Evolutionary conservation across 2,113 vertebrate genomes (phyloP).

Genomic region (Puntigrus tetrazona): DNA sequence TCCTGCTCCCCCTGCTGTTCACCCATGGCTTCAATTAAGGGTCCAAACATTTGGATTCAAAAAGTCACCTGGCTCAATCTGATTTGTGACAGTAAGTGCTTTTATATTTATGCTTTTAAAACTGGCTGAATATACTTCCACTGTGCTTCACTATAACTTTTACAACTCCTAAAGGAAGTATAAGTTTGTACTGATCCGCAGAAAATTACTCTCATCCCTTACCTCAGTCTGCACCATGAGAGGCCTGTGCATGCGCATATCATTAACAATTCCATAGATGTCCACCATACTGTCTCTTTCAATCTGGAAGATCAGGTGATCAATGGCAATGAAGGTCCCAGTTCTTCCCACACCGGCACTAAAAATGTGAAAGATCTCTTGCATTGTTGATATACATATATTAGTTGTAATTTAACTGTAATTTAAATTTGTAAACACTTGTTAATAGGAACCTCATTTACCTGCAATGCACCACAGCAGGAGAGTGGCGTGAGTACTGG

Average conservation of each 20-base stretch:
- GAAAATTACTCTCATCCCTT: constrained; percentile 44
- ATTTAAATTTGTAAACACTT: neutral
- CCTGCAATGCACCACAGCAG: constrained; percentile 96
- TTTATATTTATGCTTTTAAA: neutral
- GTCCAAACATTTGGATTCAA: neutral
- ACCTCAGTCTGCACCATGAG: constrained; percentile 99
- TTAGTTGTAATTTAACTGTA: no score
- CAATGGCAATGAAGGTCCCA: constrained; percentile 92
- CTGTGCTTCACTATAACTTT: neutral
- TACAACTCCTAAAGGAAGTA: no score
- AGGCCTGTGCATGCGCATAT: constrained; percentile 90
- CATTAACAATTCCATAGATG: constrained; percentile 84
- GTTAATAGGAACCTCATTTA: constrained; percentile 55
- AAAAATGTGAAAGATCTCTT: constrained; percentile 26
- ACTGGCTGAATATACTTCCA: neutral
- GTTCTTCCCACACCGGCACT: constrained; percentile 96
- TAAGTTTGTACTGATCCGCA: neutral
- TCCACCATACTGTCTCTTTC: constrained; percentile 87
- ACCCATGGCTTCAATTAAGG: neutral
- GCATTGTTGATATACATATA: no score
- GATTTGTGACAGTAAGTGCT: neutral
- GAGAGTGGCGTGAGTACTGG: constrained; percentile 80
- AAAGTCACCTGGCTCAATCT: neutral
- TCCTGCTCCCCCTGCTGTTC: neutral
- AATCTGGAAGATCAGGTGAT: constrained; percentile 90